These are phyloP conservation scores for Tenebrosternarchus preto DNA, from an alignment of 2,113 vertebrate genomes.

Conservation along the genomic window DNA sequence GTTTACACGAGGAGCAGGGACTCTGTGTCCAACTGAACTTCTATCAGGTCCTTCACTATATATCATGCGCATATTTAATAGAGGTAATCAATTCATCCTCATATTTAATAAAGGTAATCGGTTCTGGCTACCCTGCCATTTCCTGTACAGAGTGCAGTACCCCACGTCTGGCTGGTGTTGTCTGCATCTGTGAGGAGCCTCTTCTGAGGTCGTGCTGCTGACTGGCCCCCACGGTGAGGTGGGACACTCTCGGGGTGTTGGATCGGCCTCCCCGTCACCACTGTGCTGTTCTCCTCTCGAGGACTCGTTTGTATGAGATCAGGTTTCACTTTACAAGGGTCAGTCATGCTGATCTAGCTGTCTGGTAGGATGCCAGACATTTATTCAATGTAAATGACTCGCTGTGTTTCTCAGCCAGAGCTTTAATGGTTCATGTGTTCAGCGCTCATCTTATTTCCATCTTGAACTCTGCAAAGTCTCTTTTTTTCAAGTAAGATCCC, in stretches of 20 bases:
- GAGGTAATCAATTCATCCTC: no score
- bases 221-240: neutral
- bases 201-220: neutral
- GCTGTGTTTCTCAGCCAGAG: neutral
- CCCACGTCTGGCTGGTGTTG: neutral
- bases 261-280: neutral
- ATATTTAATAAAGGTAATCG: no score
- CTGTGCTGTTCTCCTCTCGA: neutral
- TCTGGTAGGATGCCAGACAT: neutral
- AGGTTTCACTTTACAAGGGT: neutral
- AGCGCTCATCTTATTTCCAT: neutral
- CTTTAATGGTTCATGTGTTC: neutral
- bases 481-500: neutral
- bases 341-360: neutral
- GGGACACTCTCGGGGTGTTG: neutral
- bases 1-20: neutral
- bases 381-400: slow-evolving; percentile 12
- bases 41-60: neutral
- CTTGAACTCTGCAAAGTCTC: neutral
- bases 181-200: neutral
- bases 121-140: neutral
- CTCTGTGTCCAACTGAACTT: neutral
- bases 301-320: slow-evolving; percentile 9
- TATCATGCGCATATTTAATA: neutral
- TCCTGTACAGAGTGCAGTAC: no score